Base-by-base conservation (phyloP, 1,140 invertebrate genomes). In the Drosophila aff. region DNA sequence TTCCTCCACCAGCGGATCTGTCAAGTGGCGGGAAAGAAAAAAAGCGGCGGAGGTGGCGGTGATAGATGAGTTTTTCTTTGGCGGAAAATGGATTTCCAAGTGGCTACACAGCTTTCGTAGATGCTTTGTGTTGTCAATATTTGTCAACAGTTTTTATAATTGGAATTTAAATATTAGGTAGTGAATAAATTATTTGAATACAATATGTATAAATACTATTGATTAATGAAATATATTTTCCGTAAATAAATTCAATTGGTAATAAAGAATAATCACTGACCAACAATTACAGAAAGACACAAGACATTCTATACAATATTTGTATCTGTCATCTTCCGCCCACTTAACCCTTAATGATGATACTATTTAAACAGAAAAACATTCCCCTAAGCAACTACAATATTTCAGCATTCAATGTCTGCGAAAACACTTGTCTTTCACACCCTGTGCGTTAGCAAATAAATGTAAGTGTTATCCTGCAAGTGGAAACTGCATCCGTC, bases 1-100 rank as follows among this genome's bases (percentile, higher is more conserved):
- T 89, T 89, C 80, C 83, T 78, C 50, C 62, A 21, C 26, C 64
- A 52, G 62, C 36, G 46, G 21, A 43, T 72, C 59, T 61, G 75
- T 82, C 79, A 68, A 75, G 65, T 55, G 74, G 75, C 16, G 43
- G 59, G 59, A 18, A 66, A n/a, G 2, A 9, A 66, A 58, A 53
- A 23, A 73, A 44, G 16, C 13, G 23, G 33, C 11, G 18, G 40
- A 28, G 67, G 40, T 6, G 33, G 26, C n/a, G 65, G 36, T 72
- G 71, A 73, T 73, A 73, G 71, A 73, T 73, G 46, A 33, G 15
- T 40, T 73, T 60, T 44, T 33, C n/a, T 43, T 41, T 21, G 40
- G 21, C 21, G 60, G 43, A 38, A 38, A 67, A 67, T 64, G 38
- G 65, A 67, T 67, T 65, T 67, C 33, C 43, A 47, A 47, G 62